These are phyloP conservation scores for Gila orcuttii DNA, from an alignment of 2,113 vertebrate species.

Conservation along the genomic window DNA sequence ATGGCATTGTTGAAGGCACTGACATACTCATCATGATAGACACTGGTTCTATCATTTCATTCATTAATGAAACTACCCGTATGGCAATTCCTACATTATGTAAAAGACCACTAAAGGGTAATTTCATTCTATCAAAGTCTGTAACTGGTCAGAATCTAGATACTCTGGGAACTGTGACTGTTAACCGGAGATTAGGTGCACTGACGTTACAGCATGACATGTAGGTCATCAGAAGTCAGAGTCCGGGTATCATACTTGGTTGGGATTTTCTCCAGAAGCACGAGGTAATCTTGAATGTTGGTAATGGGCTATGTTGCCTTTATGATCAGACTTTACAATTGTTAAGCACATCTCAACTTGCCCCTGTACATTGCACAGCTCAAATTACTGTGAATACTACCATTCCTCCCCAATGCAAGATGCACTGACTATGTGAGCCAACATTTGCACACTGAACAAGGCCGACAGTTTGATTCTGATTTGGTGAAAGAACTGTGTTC, in stretches of 20 bases:
- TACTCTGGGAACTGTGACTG: constrained; percentile 7
- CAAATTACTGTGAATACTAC: not conserved
- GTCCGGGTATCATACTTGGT: not conserved
- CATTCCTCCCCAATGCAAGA: constrained; percentile 9
- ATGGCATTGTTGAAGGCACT: constrained; percentile 37
- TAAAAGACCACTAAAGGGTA: constrained; percentile 22
- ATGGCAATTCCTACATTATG: constrained; percentile 3
- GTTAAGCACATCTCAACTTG: not conserved
- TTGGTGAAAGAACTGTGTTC: constrained; percentile 40
- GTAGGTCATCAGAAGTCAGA: not conserved
- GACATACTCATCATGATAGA: constrained; percentile 30
- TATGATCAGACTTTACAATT: not conserved
- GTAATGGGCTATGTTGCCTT: not conserved
- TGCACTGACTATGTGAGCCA: constrained; percentile 11
- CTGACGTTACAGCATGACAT: not conserved
- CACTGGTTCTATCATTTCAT: constrained; percentile 28
- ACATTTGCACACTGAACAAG: constrained; percentile 32
- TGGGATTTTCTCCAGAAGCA: not conserved
- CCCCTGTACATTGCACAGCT: no score
- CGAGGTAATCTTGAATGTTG: not conserved
- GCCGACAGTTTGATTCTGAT: constrained; percentile 34
- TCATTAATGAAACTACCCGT: constrained; percentile 13
- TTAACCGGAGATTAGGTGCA: not conserved
- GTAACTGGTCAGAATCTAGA: constrained; percentile 26
- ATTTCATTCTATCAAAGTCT: constrained; percentile 30